Evolutionary conservation across 1,140 invertebrate species (phyloP).

Genomic region (Linepithema humile): DNA sequence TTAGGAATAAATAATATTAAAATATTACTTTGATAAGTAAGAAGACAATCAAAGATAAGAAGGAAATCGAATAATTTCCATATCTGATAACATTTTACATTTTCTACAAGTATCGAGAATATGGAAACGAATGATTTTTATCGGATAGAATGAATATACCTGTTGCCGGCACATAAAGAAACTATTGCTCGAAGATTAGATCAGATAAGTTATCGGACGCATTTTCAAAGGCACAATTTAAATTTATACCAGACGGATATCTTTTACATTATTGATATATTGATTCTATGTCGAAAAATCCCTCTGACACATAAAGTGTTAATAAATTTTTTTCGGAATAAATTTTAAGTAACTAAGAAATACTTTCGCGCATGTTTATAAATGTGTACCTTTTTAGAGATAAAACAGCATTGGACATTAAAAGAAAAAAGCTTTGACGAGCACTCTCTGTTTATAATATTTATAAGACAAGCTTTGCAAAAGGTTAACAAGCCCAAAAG

Average conservation of each 20-base stretch:
- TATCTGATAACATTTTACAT: conserved; percentile 10
- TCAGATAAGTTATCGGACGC: neutral
- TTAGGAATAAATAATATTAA: neutral
- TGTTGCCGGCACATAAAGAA: conserved; percentile 55
- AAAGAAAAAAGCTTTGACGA: neutral
- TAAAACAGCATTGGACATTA: conserved; percentile 23
- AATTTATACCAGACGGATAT: neutral
- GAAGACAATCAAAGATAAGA: neutral
- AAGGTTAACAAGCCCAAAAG: neutral
- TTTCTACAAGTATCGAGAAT: neutral
- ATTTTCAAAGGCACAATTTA: neutral
- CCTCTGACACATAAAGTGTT: neutral
- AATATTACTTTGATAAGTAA: neutral
- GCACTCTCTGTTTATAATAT: neutral
- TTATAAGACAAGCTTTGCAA: conserved; percentile 6
- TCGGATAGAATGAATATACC: conserved; percentile 20
- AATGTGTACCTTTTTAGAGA: neutral
- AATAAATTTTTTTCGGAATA: neutral
- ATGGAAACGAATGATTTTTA: conserved; percentile 19
- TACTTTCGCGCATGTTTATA: neutral
- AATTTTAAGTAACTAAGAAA: neutral
- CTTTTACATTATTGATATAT: neutral
- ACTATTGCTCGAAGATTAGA: conserved; percentile 16
- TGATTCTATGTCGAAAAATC: neutral
- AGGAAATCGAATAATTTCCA: neutral